Evolutionary conservation across 2,797 vertebrate genomes (phyloP).

Genomic region (Gambusia yucatana): DNA sequence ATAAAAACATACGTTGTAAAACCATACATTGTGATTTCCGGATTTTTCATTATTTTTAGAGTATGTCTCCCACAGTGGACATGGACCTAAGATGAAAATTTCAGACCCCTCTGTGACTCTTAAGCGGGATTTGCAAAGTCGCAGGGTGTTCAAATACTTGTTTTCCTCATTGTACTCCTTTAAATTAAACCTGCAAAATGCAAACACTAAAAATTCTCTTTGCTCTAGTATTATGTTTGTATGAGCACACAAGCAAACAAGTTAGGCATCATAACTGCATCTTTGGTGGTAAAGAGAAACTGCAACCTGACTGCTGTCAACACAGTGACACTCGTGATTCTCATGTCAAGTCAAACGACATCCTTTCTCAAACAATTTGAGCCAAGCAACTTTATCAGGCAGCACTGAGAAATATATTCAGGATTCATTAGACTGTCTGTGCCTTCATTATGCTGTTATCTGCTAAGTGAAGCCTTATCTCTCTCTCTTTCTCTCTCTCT

Average conservation of each 20-base stretch:
- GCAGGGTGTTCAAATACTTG: too few relatives aligned
- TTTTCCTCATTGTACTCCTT: not conserved
- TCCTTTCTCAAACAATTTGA: conserved; percentile 50
- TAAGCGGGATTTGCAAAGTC: too few relatives aligned
- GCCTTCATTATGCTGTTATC: conserved; percentile 72
- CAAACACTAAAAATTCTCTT: conserved; percentile 6
- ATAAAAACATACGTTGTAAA: too few relatives aligned
- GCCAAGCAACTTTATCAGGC: conserved; percentile 54
- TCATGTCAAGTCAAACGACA: conserved; percentile 46
- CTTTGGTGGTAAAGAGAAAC: conserved; percentile 40
- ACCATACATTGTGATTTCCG: too few relatives aligned
- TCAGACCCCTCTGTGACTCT: too few relatives aligned
- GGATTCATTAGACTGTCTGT: conserved; percentile 66
- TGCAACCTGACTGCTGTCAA: conserved; percentile 13
- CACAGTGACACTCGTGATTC: conserved; percentile 5
- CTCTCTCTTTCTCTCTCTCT: conserved; percentile 44
- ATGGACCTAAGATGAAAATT: too few relatives aligned
- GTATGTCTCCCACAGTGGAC: too few relatives aligned
- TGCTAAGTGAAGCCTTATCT: conserved; percentile 58
- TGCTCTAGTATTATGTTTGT: conserved; percentile 17
- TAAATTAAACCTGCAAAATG: conserved; percentile 9
- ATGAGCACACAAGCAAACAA: conserved; percentile 20
- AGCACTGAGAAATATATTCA: conserved; percentile 52
- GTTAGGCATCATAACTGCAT: conserved; percentile 19
- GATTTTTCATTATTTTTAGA: too few relatives aligned